Base-by-base conservation (phyloP, 1,140 invertebrate species). In the Callitettix versicolor region DNA sequence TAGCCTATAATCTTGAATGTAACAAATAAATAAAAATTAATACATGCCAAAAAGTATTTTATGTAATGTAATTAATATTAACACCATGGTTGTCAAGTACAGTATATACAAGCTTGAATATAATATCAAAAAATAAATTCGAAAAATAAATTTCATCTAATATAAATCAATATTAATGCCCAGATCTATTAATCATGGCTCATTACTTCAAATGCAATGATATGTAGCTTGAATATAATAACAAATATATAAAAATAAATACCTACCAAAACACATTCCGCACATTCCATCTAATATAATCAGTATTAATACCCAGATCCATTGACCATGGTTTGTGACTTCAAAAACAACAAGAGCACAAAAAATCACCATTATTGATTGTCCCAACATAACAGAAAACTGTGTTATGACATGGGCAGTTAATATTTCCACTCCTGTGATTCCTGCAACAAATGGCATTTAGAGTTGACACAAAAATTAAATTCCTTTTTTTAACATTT, bases 371-470 rank as follows among this genome's bases (percentile, higher is more conserved):
- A 94, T 92, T 68, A 95, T 85, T 0, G 91, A 89, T 76, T 96
- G 93, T 1, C 91, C 88, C 49, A 88, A 82, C 86, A 96, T 92
- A 9, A 95, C 88, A 14, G 93, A 80, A 65, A 95, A 91, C 73
- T 96, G 92, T 0, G 91, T 93, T 3, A 91, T 78, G 12, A 96
- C 86, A 66, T 95, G 92, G 6, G 90, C 91, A 62, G 93, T 83
- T 40, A 96, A 79, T 59, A 96, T 87, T 76, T 96, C 91, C 1
- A 84, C 81, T 0, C 90, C 86, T 1, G 84, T 82, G 0, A 96
- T 90, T 46, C 93, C 91, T 63, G 79, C 79, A 38, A 69, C 54
- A 33, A 58, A 58, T 33, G 58, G 17, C 26, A n/a, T 30, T 30
- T 9, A 30, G 26, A 30, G 26, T 30, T 30, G 9, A 30, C n/a